A percentile compares a stretch with the other conserved stretches of the same genome.
These are phyloP conservation scores for Tretioscincus oriximinensis DNA, from an alignment of 2,113 vertebrate species.

Conservation along the genomic window DNA sequence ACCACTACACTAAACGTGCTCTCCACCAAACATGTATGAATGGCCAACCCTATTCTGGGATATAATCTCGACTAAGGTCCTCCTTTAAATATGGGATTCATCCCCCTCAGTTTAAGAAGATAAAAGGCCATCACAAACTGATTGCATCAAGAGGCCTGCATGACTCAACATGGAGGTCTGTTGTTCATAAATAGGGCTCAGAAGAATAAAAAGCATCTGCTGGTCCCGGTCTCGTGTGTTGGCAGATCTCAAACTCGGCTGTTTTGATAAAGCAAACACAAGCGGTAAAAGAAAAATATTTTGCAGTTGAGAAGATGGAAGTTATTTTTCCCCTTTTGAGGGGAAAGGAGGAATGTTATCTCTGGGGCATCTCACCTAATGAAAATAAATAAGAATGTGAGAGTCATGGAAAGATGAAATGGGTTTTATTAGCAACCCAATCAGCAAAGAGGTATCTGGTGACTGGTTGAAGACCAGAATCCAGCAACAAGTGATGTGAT, in stretches of 20 bases:
- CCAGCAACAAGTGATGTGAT: no score
- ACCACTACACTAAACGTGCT: no score
- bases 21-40: not conserved
- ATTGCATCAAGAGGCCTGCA: not conserved
- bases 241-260: not conserved
- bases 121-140: not conserved
- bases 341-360: constrained; percentile 20
- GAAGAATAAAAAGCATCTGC: not conserved
- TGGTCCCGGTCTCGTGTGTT: not conserved
- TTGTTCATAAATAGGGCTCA: constrained; percentile 1
- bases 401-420: not conserved
- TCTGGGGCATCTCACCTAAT: constrained; percentile 5
- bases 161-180: not conserved
- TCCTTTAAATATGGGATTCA: not conserved
- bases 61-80: not conserved
- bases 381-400: constrained; percentile 11
- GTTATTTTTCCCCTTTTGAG: constrained; percentile 13
- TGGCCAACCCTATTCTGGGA: no score
- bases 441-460: not conserved
- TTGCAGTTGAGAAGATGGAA: constrained; percentile 11
- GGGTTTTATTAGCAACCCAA: not conserved
- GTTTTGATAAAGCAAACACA: constrained; percentile 11
- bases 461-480: not conserved
- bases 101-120: no score
- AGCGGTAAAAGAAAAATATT: constrained; percentile 8